Percentiles rank a stretch among this genome's conserved stretches.
Evolutionary conservation across 2,888 invertebrate genomes (phyloP).

Genomic region (Coleophora deauratella): DNA sequence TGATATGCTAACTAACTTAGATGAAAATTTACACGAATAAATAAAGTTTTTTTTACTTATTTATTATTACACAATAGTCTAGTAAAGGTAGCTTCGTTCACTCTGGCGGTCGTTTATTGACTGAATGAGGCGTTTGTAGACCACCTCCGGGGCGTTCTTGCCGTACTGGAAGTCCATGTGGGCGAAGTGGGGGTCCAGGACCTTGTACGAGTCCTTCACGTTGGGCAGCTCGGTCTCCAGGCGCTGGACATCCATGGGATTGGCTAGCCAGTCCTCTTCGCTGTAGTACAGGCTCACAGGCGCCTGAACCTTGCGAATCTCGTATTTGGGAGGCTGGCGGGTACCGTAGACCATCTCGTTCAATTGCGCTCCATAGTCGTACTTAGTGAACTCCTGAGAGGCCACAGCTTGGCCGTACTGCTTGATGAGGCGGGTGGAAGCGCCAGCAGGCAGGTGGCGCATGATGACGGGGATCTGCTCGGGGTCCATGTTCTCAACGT

Average conservation of each 20-base stretch:
- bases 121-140: slow-evolving; percentile 50
- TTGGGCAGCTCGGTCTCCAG: slow-evolving; percentile 72
- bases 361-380: slow-evolving; percentile 47
- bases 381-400: slow-evolving; percentile 47
- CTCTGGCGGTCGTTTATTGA: slow-evolving; percentile 21
- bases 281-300: slow-evolving; percentile 59
- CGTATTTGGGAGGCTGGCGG: slow-evolving; percentile 45
- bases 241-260: slow-evolving; percentile 72
- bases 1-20: slow-evolving; percentile 11
- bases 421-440: slow-evolving; percentile 65
- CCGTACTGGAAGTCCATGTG: slow-evolving; percentile 65
- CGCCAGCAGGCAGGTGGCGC: slow-evolving; percentile 71
- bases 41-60: slow-evolving; percentile 6
- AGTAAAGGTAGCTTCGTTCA: slow-evolving; percentile 5
- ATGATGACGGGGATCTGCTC: slow-evolving; percentile 70
- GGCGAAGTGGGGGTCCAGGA: slow-evolving; percentile 65
- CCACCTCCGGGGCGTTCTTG: slow-evolving; percentile 40
- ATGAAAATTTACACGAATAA: slow-evolving; percentile 10
- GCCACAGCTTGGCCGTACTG: slow-evolving; percentile 72
- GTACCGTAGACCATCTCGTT: slow-evolving; percentile 52
- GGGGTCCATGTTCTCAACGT: slow-evolving; percentile 68
- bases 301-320: slow-evolving; percentile 45
- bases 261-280: slow-evolving; percentile 79
- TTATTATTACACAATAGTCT: too few relatives aligned
- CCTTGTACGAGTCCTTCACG: slow-evolving; percentile 66